These are phyloP conservation scores for Brenthis ino DNA, from an alignment of 2,888 invertebrate genomes.

Conservation along the genomic window DNA sequence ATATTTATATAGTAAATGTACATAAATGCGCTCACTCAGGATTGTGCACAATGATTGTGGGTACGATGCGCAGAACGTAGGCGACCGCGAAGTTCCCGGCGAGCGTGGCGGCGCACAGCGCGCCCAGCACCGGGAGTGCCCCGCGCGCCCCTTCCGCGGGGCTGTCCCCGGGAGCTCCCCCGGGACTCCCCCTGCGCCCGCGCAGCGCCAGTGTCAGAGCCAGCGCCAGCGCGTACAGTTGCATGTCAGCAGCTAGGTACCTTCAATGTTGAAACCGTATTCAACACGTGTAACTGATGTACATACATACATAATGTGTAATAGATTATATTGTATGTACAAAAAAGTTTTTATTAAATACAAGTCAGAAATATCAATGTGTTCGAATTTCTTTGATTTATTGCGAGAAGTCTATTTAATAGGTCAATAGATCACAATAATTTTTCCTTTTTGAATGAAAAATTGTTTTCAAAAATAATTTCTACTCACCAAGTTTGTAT, in stretches of 20 bases:
- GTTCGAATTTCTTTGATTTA: neutral
- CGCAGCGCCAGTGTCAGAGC: slow-evolving; percentile 61
- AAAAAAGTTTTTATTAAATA: too few species aligned
- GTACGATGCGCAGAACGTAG: slow-evolving; percentile 63
- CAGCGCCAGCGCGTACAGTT: slow-evolving; percentile 64
- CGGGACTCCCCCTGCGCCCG: slow-evolving; percentile 43
- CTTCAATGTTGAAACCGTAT: slow-evolving; percentile 43
- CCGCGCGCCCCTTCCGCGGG: slow-evolving; percentile 47
- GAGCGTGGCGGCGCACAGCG: slow-evolving; percentile 51
- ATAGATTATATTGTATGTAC: too few species aligned
- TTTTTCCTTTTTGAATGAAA: too few species aligned
- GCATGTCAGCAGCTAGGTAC: slow-evolving; percentile 77
- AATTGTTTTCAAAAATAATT: too few species aligned
- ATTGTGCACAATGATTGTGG: slow-evolving; percentile 66
- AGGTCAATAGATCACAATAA: too few species aligned
- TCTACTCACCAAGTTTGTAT: slow-evolving; percentile 71
- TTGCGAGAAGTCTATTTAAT: neutral
- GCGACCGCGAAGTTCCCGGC: slow-evolving; percentile 54
- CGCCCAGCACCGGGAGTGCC: slow-evolving; percentile 52
- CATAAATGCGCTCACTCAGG: slow-evolving; percentile 58
- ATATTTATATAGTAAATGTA: too few species aligned
- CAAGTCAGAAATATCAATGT: too few species aligned
- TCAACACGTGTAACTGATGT: neutral
- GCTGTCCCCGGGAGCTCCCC: slow-evolving; percentile 52
- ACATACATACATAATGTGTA: too few species aligned